phyloP scores from a whole-genome alignment of 2,797 vertebrate species.

The Sparidentex hasta region DNA sequence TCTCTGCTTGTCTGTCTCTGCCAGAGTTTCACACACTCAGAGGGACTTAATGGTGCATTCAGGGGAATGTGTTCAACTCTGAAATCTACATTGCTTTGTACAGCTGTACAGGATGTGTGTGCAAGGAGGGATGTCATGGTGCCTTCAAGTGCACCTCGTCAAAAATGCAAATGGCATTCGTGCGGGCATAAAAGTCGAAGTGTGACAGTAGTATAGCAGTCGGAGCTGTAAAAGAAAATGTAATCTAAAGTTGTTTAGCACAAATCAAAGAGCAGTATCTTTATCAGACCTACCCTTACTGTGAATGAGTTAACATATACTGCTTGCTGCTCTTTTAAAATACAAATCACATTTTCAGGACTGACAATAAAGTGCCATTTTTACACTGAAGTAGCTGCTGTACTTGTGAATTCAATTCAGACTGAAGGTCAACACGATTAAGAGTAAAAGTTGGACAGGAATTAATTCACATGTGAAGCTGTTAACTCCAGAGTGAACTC shows the following conservation, averaged over 20 bases:
- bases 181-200: too few relatives aligned
- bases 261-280: slow-evolving; percentile 39
- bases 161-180: too few relatives aligned
- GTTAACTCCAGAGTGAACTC: slow-evolving; percentile 60
- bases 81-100: too few relatives aligned
- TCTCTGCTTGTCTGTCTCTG: too few relatives aligned
- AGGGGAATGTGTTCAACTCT: too few relatives aligned
- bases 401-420: slow-evolving; percentile 42
- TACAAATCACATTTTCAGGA: slow-evolving; percentile 25
- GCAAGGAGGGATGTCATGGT: too few relatives aligned
- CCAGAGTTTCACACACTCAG: too few relatives aligned
- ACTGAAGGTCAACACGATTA: slow-evolving; percentile 72
- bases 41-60: too few relatives aligned
- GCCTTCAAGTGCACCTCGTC: too few relatives aligned
- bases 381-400: slow-evolving; percentile 14
- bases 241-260: slow-evolving; percentile 6
- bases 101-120: too few relatives aligned
- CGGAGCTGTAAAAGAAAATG: too few relatives aligned
- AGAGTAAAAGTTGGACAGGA: slow-evolving; percentile 54
- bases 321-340: background rate
- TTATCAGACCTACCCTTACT: slow-evolving; percentile 12
- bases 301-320: slow-evolving; percentile 11
- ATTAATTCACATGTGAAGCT: slow-evolving; percentile 63
- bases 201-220: too few relatives aligned
- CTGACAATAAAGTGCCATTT: slow-evolving; percentile 20